Evolutionary conservation across 2,113 vertebrate species (phyloP).

Genomic region (Grallaria varia): DNA sequence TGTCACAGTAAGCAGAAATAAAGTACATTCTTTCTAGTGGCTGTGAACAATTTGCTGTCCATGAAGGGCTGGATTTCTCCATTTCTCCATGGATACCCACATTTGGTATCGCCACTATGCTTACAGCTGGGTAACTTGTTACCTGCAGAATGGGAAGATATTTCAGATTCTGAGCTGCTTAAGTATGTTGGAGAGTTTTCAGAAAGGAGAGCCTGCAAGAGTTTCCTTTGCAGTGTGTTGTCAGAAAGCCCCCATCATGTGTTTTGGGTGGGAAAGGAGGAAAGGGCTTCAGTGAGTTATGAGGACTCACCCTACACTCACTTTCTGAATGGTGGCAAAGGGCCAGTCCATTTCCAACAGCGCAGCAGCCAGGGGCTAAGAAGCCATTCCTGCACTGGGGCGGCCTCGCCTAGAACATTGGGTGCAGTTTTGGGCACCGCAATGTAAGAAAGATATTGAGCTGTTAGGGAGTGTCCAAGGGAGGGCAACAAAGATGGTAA

Average conservation of each 20-base stretch:
- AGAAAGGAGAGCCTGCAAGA: neutral
- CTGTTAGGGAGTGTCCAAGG: neutral
- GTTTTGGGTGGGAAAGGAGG: neutral
- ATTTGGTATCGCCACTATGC: fast-evolving
- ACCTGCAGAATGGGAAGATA: neutral
- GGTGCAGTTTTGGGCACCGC: neutral
- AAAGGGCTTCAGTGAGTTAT: neutral
- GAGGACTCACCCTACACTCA: no score
- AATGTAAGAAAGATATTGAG: neutral
- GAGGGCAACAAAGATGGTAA: neutral
- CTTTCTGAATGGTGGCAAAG: no score
- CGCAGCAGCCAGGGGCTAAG: neutral
- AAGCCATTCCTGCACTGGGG: neutral
- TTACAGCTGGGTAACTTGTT: neutral
- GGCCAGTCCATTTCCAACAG: fast-evolving
- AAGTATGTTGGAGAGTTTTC: neutral
- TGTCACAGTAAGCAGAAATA: neutral
- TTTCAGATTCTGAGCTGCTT: neutral
- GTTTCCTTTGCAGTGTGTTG: neutral
- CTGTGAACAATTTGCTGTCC: neutral
- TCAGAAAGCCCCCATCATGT: neutral
- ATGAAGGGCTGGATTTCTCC: neutral
- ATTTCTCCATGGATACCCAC: neutral
- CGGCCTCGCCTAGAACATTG: neutral
- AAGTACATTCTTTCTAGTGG: neutral